phyloP scores from a whole-genome alignment of 2,797 vertebrate genomes.

The Ficedula albicollis region DNA sequence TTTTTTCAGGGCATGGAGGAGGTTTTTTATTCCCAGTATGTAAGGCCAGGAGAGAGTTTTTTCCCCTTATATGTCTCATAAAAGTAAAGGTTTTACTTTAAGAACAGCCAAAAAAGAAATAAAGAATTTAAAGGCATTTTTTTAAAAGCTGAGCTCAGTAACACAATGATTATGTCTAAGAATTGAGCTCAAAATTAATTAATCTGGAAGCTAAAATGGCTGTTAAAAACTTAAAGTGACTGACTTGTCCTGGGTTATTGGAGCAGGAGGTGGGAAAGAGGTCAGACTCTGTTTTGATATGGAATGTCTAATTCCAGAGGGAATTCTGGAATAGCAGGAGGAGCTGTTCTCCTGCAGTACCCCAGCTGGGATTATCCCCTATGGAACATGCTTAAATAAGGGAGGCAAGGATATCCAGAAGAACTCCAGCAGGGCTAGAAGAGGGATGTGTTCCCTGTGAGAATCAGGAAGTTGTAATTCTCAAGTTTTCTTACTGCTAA shows the following conservation, averaged over 20 bases:
- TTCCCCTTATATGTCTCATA: background rate
- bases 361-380: background rate
- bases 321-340: background rate
- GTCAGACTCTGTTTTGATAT: background rate
- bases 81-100: background rate
- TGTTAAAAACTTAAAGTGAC: background rate
- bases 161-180: background rate
- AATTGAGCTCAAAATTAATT: background rate
- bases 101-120: background rate
- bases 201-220: background rate
- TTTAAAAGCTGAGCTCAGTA: background rate
- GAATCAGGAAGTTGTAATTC: background rate
- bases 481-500: background rate
- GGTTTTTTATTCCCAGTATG: background rate
- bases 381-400: background rate
- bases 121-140: background rate
- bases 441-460: background rate
- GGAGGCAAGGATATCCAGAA: background rate
- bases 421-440: background rate
- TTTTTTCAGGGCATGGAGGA: background rate
- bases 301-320: background rate
- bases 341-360: background rate
- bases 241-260: background rate
- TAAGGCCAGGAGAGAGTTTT: background rate
- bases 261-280: background rate